Percentiles rank a stretch among this genome's conserved stretches.
Evolutionary conservation across 2,797 vertebrate species (phyloP).

Genomic region (Neomorphus geoffroyi): DNA sequence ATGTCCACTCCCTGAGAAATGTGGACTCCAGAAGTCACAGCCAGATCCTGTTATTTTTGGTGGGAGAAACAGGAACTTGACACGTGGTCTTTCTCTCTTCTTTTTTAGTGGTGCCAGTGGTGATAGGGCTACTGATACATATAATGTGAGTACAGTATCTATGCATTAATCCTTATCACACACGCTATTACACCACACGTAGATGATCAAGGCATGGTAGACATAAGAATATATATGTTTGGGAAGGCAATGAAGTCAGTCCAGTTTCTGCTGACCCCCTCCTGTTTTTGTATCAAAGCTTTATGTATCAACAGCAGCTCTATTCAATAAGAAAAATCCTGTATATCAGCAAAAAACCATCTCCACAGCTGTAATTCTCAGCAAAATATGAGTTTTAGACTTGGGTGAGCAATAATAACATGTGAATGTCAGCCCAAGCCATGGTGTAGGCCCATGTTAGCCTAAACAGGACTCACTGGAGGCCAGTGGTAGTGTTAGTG

Average conservation of each 20-base stretch:
- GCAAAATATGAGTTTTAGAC: background rate
- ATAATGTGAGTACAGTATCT: background rate
- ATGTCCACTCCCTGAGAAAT: fast-evolving
- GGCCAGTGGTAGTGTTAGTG: background rate
- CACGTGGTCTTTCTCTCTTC: background rate
- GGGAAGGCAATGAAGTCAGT: background rate
- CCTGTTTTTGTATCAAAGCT: background rate
- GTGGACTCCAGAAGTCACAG: background rate
- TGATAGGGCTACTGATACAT: background rate
- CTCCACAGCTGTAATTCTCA: background rate
- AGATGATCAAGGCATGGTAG: background rate
- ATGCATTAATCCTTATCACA: background rate
- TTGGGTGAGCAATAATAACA: background rate
- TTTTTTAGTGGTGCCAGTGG: background rate
- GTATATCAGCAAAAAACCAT: background rate
- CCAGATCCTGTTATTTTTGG: background rate
- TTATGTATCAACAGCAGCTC: background rate
- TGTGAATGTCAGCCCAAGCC: background rate
- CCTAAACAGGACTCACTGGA: background rate
- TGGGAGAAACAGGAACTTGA: background rate
- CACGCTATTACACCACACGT: background rate
- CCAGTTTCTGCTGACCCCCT: background rate
- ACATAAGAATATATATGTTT: background rate
- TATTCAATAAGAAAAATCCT: background rate
- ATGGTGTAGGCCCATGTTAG: fast-evolving